Evolutionary conservation across 2,888 invertebrate species (phyloP), one percentile per base, ranked within the genome.

Genomic region (Doris montereyensis): DNA sequence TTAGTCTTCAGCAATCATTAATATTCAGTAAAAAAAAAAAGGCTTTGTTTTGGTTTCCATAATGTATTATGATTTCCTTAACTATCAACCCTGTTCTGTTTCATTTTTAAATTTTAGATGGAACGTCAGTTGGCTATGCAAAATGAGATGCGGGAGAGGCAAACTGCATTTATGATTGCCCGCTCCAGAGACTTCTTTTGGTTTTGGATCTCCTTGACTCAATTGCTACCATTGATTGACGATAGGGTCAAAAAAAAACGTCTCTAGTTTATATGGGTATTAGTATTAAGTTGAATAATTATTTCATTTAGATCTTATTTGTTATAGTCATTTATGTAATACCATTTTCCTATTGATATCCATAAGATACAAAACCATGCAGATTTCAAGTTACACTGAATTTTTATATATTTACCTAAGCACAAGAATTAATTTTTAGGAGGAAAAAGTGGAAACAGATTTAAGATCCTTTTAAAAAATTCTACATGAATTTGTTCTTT

Each of bases 121-220:
- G 95, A 95, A 88, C 93, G 95, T 81, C 95, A 96, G 92, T 94
- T 96, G 83, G 95, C 95, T 88, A 93, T 96, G 93, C 95, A 95
- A 90, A 95, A 95, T 91, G 95, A 95, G 91, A 94, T 96, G 92
- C 93, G 95, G 87, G 95, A 95, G 89, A 92, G 95, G 81, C 93
- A 94, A 91, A 93, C 94, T 91, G 95, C 96, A 0, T 92, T 95
- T 91, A 93, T 94, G 90, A 93, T 90, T 24, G 90, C 96, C 0
- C 93, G 94, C 87, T 93, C 94, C 83, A 92, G 96, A 83, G 96
- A 96, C 88, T 91, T 95, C 26, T 94, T 95, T 87, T 93, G 94
- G 85, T 96, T 95, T 95, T 91, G 94, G 78, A 93, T 94, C 58
- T 92, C 94, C 10, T 95, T 91, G 95, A 94, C 88, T 85, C 93